Conservation (phyloP, 1,140 invertebrate genomes). For the Lasioglossum albipes region DNA sequence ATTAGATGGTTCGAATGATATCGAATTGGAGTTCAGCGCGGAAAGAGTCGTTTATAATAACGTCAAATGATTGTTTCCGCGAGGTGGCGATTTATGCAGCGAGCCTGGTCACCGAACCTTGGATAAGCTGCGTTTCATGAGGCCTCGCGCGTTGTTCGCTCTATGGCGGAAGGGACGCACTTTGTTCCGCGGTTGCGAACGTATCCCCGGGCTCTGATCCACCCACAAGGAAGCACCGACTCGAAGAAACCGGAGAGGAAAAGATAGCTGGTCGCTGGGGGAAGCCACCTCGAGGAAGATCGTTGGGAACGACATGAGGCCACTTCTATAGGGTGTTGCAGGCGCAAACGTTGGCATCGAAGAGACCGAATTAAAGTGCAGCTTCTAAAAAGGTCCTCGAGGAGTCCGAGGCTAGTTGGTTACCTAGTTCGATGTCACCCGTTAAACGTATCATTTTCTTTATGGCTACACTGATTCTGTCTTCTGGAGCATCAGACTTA, state of each 20-base stretch:
- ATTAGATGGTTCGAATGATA: too few relatives aligned
- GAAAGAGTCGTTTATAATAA: too few relatives aligned
- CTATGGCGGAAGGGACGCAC: conserved; percentile 56
- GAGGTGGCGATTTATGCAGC: conserved; percentile 20
- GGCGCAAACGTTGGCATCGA: too few relatives aligned
- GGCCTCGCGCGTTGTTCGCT: conserved; percentile 24
- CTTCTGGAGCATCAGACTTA: too few relatives aligned
- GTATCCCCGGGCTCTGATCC: conserved; percentile 70
- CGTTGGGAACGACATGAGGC: neutral
- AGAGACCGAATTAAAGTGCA: too few relatives aligned
- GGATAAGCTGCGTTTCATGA: conserved; percentile 57
- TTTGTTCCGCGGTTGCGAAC: conserved; percentile 64
- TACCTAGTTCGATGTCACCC: too few relatives aligned
- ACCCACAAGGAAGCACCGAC: conserved; percentile 77
- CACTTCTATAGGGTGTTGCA: conserved; percentile 22
- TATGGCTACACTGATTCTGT: too few relatives aligned
- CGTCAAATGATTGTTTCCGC: conserved; percentile 19
- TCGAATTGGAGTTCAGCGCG: too few relatives aligned
- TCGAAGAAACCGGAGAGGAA: conserved; percentile 33
- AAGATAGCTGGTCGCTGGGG: conserved; percentile 25
- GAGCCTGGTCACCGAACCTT: conserved; percentile 37
- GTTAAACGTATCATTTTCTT: too few relatives aligned
- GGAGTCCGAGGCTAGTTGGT: too few relatives aligned
- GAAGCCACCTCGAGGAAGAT: conserved; percentile 36
- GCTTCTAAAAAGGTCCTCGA: too few relatives aligned